Evolutionary conservation across 2,888 invertebrate species (phyloP).

Genomic region (Caenorhabditis sp.): DNA sequence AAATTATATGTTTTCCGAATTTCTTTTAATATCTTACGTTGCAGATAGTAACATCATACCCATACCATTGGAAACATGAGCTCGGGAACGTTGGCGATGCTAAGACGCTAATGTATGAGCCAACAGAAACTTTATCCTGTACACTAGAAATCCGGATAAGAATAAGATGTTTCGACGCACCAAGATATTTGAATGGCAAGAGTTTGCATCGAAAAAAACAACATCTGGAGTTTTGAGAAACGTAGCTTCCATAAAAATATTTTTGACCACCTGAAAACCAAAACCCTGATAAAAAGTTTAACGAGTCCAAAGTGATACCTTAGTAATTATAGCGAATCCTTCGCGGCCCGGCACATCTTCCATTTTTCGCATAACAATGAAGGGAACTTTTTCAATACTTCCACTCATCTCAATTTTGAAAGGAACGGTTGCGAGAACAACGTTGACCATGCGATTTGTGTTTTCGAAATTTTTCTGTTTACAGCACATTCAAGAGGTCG

Average conservation of each 20-base stretch:
- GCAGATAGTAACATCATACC: slow-evolving; percentile 45
- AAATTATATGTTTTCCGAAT: too few species aligned
- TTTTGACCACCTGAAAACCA: slow-evolving; percentile 21
- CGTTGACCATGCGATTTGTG: slow-evolving; percentile 33
- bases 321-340: slow-evolving; percentile 30
- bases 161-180: too few species aligned
- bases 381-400: slow-evolving; percentile 40
- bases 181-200: slow-evolving; percentile 52
- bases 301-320: too few species aligned
- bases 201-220: slow-evolving; percentile 30
- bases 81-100: slow-evolving; percentile 27
- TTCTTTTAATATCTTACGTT: background rate
- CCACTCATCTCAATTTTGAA: slow-evolving; percentile 39
- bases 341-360: background rate
- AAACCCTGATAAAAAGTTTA: too few species aligned
- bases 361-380: slow-evolving; percentile 15
- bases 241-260: slow-evolving; percentile 45
- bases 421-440: slow-evolving; percentile 6
- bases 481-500: background rate
- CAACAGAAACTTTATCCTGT: slow-evolving; percentile 31
- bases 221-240: slow-evolving; percentile 21
- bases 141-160: too few species aligned
- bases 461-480: slow-evolving; percentile 28
- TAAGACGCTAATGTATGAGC: slow-evolving; percentile 30
- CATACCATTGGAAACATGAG: slow-evolving; percentile 45